phyloP scores from a whole-genome alignment of 2,113 vertebrate species.

The Scalopus aquaticus region DNA sequence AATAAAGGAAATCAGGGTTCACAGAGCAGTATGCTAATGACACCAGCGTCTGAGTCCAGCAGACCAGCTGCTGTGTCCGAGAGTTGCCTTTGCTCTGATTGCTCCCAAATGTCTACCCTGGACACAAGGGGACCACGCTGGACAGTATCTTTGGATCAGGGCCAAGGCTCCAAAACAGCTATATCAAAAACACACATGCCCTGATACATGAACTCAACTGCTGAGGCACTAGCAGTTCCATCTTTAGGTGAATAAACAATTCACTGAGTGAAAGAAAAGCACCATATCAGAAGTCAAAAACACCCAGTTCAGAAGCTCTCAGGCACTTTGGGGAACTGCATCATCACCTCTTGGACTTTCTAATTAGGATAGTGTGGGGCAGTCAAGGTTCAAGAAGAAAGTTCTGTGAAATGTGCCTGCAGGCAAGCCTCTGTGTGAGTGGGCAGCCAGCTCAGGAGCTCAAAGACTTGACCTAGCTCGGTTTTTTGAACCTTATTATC shows the following conservation, averaged over 20 bases:
- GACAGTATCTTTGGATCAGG: neutral
- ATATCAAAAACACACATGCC: neutral
- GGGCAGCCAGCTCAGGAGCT: neutral
- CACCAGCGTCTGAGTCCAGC: neutral
- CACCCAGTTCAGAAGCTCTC: neutral
- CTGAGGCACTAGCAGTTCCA: neutral
- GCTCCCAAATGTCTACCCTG: neutral
- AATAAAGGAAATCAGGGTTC: neutral
- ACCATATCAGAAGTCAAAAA: neutral
- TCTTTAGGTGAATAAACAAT: neutral
- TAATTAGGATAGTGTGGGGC: neutral
- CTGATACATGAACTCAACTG: neutral
- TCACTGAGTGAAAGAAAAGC: neutral
- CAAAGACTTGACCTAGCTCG: neutral
- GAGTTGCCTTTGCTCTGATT: neutral
- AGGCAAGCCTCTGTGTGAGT: neutral
- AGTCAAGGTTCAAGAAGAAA: neutral
- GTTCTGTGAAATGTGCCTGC: neutral
- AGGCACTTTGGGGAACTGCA: neutral
- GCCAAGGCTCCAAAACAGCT: neutral
- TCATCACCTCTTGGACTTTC: neutral
- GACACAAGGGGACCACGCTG: neutral
- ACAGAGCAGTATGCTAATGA: neutral
- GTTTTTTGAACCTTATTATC: neutral
- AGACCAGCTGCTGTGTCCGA: neutral